Percentiles rank a stretch among this genome's conserved stretches.
Evolutionary conservation across 30 jellyfish, hydroid and myxozoan species (phyloP).

Genomic region (Hydractinia echinata): DNA sequence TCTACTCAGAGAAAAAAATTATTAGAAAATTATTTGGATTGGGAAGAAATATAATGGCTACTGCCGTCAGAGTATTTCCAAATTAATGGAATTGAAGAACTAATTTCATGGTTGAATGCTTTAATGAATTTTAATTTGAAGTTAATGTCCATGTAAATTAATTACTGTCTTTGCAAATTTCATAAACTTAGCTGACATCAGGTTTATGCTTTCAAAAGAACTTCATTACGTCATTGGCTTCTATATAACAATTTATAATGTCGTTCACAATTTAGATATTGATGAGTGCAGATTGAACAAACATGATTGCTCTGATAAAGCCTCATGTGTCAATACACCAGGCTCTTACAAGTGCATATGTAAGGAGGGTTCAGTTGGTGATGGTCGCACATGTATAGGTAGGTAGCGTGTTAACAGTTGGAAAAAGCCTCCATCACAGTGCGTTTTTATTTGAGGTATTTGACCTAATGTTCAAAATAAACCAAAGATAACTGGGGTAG

Average conservation of each 20-base stretch:
- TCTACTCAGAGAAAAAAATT: no score
- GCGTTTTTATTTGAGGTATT: no score
- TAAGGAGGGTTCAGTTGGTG: conserved; percentile 58
- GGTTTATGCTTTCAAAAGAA: neutral
- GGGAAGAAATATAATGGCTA: no score
- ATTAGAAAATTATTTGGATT: no score
- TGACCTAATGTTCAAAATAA: no score
- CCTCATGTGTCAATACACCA: conserved; percentile 52
- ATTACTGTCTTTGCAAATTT: neutral
- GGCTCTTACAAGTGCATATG: conserved; percentile 63
- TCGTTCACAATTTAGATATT: neutral
- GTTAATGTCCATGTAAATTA: neutral
- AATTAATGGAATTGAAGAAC: neutral
- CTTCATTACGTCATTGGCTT: no score
- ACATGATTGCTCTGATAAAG: conserved; percentile 34
- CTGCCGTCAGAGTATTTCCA: no score
- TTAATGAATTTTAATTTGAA: no score
- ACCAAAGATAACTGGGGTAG: no score
- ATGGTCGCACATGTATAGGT: conserved; percentile 61
- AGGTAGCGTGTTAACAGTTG: neutral
- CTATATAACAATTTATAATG: no score
- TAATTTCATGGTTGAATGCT: neutral
- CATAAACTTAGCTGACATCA: neutral
- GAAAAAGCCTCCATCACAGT: neutral
- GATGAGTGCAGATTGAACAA: neutral